Base-by-base conservation (phyloP, 2,888 invertebrate genomes). In the Mesorhabditis sp. region DNA sequence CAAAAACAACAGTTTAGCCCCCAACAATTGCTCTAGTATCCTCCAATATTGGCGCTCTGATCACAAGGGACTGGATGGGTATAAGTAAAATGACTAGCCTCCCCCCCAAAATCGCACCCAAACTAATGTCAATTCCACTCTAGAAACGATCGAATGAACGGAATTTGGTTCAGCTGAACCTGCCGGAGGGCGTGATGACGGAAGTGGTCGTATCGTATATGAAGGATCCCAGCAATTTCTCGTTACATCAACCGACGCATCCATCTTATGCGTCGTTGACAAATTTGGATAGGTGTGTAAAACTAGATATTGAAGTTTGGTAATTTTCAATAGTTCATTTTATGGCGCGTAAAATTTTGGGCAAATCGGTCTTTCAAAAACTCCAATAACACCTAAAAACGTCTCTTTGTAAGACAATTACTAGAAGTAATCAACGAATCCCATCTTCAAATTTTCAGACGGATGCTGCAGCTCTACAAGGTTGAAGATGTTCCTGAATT, bases 211-310 rank as follows among this genome's bases (percentile, higher is more conserved):
- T 97, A 82, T 93, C 93, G 85, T 91, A 92, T 82, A 90, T 95
- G 85, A 91, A 93, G 76, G 90, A 91, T 76, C 92, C 94, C 68
- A 92, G 92, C 63, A 94, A 94, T 87, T 89, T 97, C 86, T 97
- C 96, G 88, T 90, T 98, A n/a, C 95, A 96, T 87, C 92, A 95
- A 87, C 95, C 94, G 4, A 91, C 93, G 72, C 96, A 97, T 88
- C 95, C 96, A 5, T 91, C 94, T 64, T 94, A 92, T 89, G 92
- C 92, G 28, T 91, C 91, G 71, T 89, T 80, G 68, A 69, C 74
- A 45, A 72, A 72, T 45, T 69, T 80, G 7, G 80, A 78, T 67
- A 69, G 74, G 72, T 80, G 58, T n/a, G 28, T 28, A 28, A 28
- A 28, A 28, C 28, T 28, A 1, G 28, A 28, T 28, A 28, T 28